These are phyloP conservation scores for Ennomos fuscantarius DNA, from an alignment of 2,888 invertebrate species.

Conservation along the genomic window DNA sequence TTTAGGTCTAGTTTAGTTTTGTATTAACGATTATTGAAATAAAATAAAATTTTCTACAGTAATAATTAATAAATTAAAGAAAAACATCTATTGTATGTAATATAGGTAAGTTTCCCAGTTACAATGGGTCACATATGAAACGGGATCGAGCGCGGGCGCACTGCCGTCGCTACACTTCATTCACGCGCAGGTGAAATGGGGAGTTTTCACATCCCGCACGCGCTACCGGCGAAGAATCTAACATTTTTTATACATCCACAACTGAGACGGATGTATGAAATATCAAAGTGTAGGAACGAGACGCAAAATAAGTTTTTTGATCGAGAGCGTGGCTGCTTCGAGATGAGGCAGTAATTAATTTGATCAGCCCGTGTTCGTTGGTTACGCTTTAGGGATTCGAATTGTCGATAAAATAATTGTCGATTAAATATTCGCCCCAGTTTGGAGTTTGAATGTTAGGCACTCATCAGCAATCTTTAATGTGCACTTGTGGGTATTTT, in stretches of 20 bases:
- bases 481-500: too few relatives aligned
- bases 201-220: conserved; percentile 77
- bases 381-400: conserved; percentile 61
- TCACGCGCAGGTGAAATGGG: conserved; percentile 77
- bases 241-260: conserved; percentile 58
- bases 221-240: conserved; percentile 71
- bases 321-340: conserved; percentile 63
- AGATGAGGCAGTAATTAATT: conserved; percentile 83
- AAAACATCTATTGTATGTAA: too few relatives aligned
- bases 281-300: conserved; percentile 34
- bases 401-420: conserved; percentile 47
- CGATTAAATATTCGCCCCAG: conserved; percentile 19
- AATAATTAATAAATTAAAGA: too few relatives aligned
- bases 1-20: too few relatives aligned
- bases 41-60: too few relatives aligned
- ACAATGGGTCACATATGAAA: conserved; percentile 54
- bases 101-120: too few relatives aligned
- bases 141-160: conserved; percentile 43
- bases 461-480: too few relatives aligned
- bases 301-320: conserved; percentile 57
- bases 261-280: conserved; percentile 47
- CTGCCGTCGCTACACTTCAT: conserved; percentile 53
- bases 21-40: too few relatives aligned
- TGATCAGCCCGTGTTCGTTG: conserved; percentile 76
- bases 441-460: too few relatives aligned